Conservation (phyloP, 35 echinoderm and acorn worm genomes). For the Strongylocentrotus purpuratus region DNA sequence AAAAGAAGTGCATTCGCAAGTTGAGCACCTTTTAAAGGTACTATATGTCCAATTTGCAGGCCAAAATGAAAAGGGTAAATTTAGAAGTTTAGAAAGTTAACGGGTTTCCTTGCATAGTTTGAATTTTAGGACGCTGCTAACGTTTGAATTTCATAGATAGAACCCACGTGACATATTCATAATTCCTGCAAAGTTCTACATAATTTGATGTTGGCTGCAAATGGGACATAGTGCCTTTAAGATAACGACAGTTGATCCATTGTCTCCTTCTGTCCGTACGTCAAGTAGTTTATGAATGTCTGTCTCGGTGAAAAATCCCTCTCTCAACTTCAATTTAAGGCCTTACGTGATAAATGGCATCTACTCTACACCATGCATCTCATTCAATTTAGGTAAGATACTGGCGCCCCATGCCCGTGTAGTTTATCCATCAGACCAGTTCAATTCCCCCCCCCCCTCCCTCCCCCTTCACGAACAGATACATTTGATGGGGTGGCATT, state of each 20-base stretch:
- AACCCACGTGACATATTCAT: too few relatives aligned
- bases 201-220: too few relatives aligned
- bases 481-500: too few relatives aligned
- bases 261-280: not conserved
- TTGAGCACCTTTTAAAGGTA: not conserved
- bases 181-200: too few relatives aligned
- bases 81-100: too few relatives aligned
- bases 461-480: not conserved
- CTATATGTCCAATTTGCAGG: too few relatives aligned
- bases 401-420: not conserved
- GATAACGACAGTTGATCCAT: not conserved
- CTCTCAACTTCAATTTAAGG: not conserved
- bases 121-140: too few relatives aligned
- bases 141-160: too few relatives aligned
- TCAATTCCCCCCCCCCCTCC: not conserved
- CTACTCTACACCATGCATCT: not conserved
- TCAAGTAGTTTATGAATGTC: slow-evolving; percentile 1
- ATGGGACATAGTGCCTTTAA: too few relatives aligned
- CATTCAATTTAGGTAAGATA: not conserved
- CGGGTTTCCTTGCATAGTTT: too few relatives aligned
- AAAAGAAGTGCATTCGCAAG: not conserved
- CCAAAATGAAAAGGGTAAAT: too few relatives aligned
- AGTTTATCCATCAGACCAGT: not conserved
- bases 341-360: not conserved
- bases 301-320: not conserved